A percentile compares a stretch with the other conserved stretches of the same genome.
Evolutionary conservation across 2,888 invertebrate species (phyloP).

Genomic region (Dioctria rufipes): DNA sequence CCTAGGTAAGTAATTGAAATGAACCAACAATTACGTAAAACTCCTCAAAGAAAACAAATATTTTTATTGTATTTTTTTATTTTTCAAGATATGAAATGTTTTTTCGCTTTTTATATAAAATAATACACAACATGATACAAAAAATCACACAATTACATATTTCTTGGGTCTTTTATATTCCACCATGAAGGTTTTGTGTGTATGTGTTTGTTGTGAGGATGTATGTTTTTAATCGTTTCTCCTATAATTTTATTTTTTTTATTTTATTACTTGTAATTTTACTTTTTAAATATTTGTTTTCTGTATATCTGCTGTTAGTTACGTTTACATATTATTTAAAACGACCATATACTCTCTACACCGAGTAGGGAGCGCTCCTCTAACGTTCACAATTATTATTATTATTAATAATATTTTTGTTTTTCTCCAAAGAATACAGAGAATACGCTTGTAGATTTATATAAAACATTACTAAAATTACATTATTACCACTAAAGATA

Average conservation of each 20-base stretch:
- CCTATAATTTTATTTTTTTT: neutral
- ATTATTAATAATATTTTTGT: neutral
- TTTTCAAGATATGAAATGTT: conserved; percentile 56
- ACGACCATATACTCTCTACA: no score
- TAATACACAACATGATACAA: conserved; percentile 57
- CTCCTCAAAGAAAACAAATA: neutral
- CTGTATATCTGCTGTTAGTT: neutral
- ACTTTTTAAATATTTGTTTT: neutral
- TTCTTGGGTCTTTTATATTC: conserved; percentile 52
- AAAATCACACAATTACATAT: conserved; percentile 51
- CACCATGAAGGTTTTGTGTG: conserved; percentile 28
- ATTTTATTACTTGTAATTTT: neutral
- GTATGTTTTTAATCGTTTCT: neutral
- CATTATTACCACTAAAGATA: conserved; percentile 15
- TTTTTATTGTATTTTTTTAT: conserved; percentile 18
- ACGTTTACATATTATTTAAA: neutral
- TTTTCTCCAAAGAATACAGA: no score
- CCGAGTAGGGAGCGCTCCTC: no score
- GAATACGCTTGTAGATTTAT: conserved; percentile 25
- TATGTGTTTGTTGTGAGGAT: neutral
- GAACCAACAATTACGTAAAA: no score
- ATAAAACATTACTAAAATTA: conserved; percentile 41
- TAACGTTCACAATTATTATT: neutral
- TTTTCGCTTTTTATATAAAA: conserved; percentile 53
- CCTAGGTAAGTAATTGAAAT: no score